Percentiles rank a stretch among this genome's conserved stretches.
These are phyloP conservation scores for Montipora sp. DNA, from an alignment of 64 coral and sea anemone species.

Conservation along the genomic window DNA sequence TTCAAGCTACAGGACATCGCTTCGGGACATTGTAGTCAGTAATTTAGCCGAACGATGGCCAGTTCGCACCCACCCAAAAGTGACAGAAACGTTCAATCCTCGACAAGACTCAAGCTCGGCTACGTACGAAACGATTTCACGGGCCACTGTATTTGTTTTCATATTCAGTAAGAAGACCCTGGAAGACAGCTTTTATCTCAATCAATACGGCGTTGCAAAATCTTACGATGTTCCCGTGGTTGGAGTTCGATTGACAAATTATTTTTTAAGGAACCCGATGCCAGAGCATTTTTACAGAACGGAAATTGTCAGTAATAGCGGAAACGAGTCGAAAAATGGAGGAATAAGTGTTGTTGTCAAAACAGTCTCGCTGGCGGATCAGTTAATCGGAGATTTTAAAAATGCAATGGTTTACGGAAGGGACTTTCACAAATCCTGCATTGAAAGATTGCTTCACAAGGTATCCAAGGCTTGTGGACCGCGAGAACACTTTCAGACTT, in stretches of 20 bases:
- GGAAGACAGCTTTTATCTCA: constrained; percentile 85
- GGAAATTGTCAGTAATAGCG: constrained; percentile 83
- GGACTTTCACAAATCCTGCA: constrained; percentile 93
- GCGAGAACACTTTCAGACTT: constrained; percentile 68
- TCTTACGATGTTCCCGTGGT: constrained; percentile 84
- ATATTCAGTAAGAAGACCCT: constrained; percentile 92
- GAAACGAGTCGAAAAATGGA: constrained; percentile 19
- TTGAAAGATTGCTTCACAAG: constrained; percentile 88
- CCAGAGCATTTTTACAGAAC: constrained; percentile 96
- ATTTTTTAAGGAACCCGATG: constrained; percentile 91
- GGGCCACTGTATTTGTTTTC: constrained; percentile 84
- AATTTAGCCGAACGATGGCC: constrained; percentile 72
- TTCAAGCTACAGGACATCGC: constrained; percentile 34
- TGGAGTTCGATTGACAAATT: constrained; percentile 85
- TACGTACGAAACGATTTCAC: constrained; percentile 77
- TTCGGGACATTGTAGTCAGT: constrained; percentile 64
- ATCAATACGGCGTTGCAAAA: constrained; percentile 95
- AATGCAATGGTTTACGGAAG: constrained; percentile 88
- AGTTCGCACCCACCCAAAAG: constrained; percentile 71
- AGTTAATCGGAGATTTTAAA: constrained; percentile 82
- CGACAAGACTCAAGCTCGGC: constrained; percentile 56
- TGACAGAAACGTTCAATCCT: constrained; percentile 52
- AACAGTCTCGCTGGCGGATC: constrained; percentile 72
- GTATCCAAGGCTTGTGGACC: constrained; percentile 67
- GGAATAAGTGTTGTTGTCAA: constrained; percentile 37